These are phyloP conservation scores for Tetranychus urticae DNA, from an alignment of 1,140 invertebrate species.

Conservation along the genomic window DNA sequence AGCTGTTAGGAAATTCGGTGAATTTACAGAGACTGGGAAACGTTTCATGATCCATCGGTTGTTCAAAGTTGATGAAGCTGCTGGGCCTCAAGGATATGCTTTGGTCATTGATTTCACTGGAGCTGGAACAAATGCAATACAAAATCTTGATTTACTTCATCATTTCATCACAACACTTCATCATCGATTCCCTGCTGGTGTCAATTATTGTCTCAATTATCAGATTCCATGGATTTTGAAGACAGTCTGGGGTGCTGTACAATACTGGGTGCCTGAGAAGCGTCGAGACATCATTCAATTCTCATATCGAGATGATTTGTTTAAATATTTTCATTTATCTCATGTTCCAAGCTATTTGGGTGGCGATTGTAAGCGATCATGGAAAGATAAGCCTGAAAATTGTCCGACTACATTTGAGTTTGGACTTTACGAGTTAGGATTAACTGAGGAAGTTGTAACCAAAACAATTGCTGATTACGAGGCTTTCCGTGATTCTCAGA, in stretches of 20 bases:
- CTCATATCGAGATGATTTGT: neutral
- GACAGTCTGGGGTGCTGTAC: slow-evolving; percentile 3
- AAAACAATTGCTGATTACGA: neutral
- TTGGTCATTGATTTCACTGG: slow-evolving; percentile 8
- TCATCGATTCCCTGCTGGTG: slow-evolving; percentile 9
- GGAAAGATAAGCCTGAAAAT: neutral
- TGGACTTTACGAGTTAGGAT: neutral
- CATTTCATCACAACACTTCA: slow-evolving; percentile 8
- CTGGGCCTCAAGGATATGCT: slow-evolving; percentile 3
- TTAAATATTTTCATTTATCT: neutral
- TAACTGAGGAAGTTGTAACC: neutral
- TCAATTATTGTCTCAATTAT: slow-evolving; percentile 4
- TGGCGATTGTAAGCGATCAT: neutral
- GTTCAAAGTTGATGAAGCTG: slow-evolving; percentile 3
- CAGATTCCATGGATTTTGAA: slow-evolving; percentile 5
- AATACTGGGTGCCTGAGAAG: neutral
- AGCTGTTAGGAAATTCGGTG: slow-evolving; percentile 1
- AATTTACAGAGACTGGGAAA: slow-evolving; percentile 1
- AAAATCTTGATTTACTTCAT: slow-evolving; percentile 8
- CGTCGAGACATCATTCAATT: slow-evolving; percentile 1
- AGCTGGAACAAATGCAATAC: neutral
- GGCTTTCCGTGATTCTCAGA: no score
- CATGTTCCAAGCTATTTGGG: slow-evolving; percentile 2
- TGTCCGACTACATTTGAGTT: neutral
- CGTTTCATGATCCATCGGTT: slow-evolving; percentile 5